These are phyloP conservation scores for Lepidonotus clava DNA, from an alignment of 2,888 invertebrate species.

Conservation along the genomic window DNA sequence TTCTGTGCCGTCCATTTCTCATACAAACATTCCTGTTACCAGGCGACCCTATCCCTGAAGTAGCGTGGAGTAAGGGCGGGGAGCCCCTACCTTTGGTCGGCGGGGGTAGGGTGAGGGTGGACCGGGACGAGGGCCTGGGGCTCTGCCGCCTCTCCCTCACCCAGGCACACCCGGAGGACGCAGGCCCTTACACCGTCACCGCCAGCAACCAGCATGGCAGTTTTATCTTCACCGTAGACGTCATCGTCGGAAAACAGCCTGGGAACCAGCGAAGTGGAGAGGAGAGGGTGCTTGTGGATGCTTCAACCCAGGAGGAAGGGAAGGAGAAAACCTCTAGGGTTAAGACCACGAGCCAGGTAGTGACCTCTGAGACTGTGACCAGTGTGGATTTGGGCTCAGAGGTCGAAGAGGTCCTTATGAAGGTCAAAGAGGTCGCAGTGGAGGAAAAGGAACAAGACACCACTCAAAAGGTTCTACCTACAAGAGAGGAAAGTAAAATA, in stretches of 20 bases:
- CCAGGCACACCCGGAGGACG: conserved; percentile 65
- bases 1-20: too few relatives aligned
- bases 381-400: background rate
- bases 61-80: conserved; percentile 13
- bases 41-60: conserved; percentile 43
- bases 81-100: background rate
- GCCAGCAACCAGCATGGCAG: conserved; percentile 66
- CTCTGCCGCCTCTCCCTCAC: conserved; percentile 67
- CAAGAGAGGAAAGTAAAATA: too few relatives aligned
- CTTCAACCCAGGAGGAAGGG: conserved; percentile 44
- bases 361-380: background rate
- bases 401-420: conserved; percentile 37
- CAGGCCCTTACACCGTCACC: conserved; percentile 70
- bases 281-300: background rate
- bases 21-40: too few relatives aligned
- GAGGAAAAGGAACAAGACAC: background rate
- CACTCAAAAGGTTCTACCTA: too few relatives aligned
- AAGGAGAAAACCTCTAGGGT: too few relatives aligned
- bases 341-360: too few relatives aligned
- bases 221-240: conserved; percentile 21
- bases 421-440: conserved; percentile 25
- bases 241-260: conserved; percentile 25
- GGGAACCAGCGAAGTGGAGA: conserved; percentile 6
- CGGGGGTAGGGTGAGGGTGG: background rate
- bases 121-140: conserved; percentile 61